These are phyloP conservation scores for Lymantria dispar DNA, from an alignment of 2,888 invertebrate species.

Conservation along the genomic window DNA sequence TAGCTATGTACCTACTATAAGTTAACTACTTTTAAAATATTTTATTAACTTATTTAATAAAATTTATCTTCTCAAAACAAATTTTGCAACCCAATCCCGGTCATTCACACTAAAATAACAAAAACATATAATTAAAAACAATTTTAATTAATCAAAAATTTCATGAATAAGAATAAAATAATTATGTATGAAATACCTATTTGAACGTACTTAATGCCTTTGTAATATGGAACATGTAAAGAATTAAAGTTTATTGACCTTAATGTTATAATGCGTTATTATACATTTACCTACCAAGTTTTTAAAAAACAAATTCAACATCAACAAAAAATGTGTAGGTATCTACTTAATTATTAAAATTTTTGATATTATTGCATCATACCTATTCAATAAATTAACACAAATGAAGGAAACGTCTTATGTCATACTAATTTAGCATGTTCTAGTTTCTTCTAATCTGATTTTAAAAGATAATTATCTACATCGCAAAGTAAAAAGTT, in stretches of 20 bases:
- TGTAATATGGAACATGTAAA: not conserved
- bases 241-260: not conserved
- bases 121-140: not conserved
- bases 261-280: not conserved
- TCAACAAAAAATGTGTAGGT: not conserved
- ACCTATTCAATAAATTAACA: not conserved
- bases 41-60: too few species aligned
- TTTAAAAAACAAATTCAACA: not conserved
- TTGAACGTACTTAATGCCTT: not conserved
- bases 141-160: not conserved
- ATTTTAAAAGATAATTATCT: not conserved
- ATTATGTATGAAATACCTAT: not conserved
- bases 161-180: not conserved
- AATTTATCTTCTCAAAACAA: too few species aligned
- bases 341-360: not conserved
- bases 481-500: conserved; percentile 11
- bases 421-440: not conserved
- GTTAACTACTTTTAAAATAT: not conserved
- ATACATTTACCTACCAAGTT: too few species aligned
- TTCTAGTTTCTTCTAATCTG: not conserved
- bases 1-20: not conserved
- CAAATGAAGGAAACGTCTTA: not conserved
- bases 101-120: not conserved
- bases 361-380: not conserved
- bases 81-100: not conserved